Base-by-base conservation (phyloP, 2,797 vertebrate species). In the Petrocephalus schoutedeni region DNA sequence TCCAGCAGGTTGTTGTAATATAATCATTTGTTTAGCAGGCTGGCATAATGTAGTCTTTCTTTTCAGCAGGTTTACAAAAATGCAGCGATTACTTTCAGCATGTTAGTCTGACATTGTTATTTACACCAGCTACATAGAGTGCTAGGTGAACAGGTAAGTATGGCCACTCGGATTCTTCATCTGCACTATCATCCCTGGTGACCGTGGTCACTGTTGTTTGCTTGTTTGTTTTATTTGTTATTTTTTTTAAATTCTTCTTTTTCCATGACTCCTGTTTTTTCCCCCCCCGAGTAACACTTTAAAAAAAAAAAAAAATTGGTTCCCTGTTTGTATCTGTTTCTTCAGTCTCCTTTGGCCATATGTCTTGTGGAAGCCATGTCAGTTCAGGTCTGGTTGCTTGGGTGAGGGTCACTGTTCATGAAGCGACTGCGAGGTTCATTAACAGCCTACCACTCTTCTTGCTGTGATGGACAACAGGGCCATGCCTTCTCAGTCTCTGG, bases 401-500 rank as follows among this genome's bases (percentile, higher is more conserved):
- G 82, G 87, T 82, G n/a, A 21, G 58, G 80, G 82, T 28, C 77
- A 64, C 21, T 84, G 56, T 10, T 19, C 9, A n/a, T 28, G 32
- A 58, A 57, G 6, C 6, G 9, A 36, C 85, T 58, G 23, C 16
- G 28, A 53, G 54, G 84, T 56, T 41, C 56, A 58, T 59, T 86
- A 86, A 86, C 85, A 53, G 45, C 84, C 28, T 54, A 58, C 80
- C 59, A 53, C 80, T 67, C 87, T 59, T 59, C 80, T 51, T 9
- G 54, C 85, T 61, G 49, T 85, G 85, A 86, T 67, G 82, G 71
- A 56, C 9, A 64, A 59, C 59, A 85, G 82, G 80, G 45, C 87
- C 19, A 28, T 36, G 49, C 7, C 6, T 36, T 58, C 49, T 54
- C 53, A 12, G 51, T 67, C 61, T n/a, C 16, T 58, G 54, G 36